Evolutionary conservation across 2,797 vertebrate species (phyloP), one percentile per base, ranked within the genome.

Genomic region (Amphiprion clarkii): DNA sequence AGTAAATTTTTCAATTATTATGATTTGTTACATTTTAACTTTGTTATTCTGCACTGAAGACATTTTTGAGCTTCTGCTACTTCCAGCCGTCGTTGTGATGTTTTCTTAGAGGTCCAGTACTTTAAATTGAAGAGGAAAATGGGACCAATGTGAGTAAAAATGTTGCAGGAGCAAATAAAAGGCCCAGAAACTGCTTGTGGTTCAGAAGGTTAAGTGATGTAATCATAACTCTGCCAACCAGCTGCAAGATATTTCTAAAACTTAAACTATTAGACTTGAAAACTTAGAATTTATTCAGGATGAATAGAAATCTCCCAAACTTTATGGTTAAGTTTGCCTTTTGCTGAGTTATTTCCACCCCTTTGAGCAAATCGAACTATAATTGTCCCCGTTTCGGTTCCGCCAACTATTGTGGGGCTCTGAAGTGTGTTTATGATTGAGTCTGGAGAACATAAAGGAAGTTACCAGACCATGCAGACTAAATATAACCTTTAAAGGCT

Each of bases 401-500:
- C 76, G 57, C 39, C 68, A 61, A 58, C 71, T 82, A 85, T 79
- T 87, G 75, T 86, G 78, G 60, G 62, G 58, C 72, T 87, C 61
- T 62, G 68, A 87, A 85, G 71, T 83, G 87, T 77, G 76, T 89
- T 86, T 79, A 88, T 88, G 84, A 87, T 83, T 84, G 79, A 84
- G 87, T 88, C 80, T 76, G 73, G 71, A 63, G 65, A 84, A 76
- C 85, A 88, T 88, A 83, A 91, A 94, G 75, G 74, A 81, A 90
- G 83, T 84, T 73, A 89, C 83, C 85, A 89, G 92, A 92, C 88
- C 87, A 71, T 82, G 80, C 67, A 86, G 82, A 68, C 78, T 74
- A 79, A 91, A 89, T 89, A 74, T 89, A 91, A 84, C 81, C 86
- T 92, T 91, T 73, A 69, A 91, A 91, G 77, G 60, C 56, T 75